phyloP scores from a whole-genome alignment of 2,888 invertebrate species.

The Oxystoma pomonae region DNA sequence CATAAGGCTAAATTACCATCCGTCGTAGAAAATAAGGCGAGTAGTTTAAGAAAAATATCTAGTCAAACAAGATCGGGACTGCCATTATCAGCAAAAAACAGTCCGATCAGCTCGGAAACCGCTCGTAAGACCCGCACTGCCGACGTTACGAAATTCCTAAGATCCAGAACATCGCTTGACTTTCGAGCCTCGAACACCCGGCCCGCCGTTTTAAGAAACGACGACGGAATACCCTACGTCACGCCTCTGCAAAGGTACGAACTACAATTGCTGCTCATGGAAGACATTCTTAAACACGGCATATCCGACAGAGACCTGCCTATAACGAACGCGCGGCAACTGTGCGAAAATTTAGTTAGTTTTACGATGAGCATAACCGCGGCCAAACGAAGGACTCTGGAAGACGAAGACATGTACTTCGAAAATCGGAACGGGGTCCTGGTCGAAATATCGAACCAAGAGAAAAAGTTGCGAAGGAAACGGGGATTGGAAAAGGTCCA shows the following conservation, averaged over 20 bases:
- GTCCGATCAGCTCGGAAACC: slow-evolving; percentile 14
- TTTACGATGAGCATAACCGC: slow-evolving; percentile 78
- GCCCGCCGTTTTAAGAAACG: slow-evolving; percentile 47
- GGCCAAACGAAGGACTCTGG: slow-evolving; percentile 75
- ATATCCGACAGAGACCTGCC: slow-evolving; percentile 53
- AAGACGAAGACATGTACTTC: slow-evolving; percentile 74
- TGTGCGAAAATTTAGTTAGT: slow-evolving; percentile 70
- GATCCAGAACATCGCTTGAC: slow-evolving; percentile 46
- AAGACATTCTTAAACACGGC: slow-evolving; percentile 64
- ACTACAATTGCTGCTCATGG: slow-evolving; percentile 67
- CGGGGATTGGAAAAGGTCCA: slow-evolving; percentile 67
- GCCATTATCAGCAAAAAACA: slow-evolving; percentile 9
- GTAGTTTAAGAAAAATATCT: slow-evolving; percentile 31
- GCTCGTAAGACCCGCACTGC: slow-evolving; percentile 8
- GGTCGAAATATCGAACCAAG: slow-evolving; percentile 57
- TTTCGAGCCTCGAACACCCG: slow-evolving; percentile 31
- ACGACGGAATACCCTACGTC: slow-evolving; percentile 46
- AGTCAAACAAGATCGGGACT: slow-evolving; percentile 24
- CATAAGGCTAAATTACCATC: slow-evolving; percentile 17
- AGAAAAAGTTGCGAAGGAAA: slow-evolving; percentile 64
- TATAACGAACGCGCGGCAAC: slow-evolving; percentile 57
- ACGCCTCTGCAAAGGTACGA: slow-evolving; percentile 74
- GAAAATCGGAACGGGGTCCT: slow-evolving; percentile 54
- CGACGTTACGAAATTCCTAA: slow-evolving; percentile 39
- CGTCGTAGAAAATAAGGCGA: slow-evolving; percentile 32